These are phyloP conservation scores for Erebia palarica DNA, from an alignment of 2,888 invertebrate genomes.

Conservation along the genomic window DNA sequence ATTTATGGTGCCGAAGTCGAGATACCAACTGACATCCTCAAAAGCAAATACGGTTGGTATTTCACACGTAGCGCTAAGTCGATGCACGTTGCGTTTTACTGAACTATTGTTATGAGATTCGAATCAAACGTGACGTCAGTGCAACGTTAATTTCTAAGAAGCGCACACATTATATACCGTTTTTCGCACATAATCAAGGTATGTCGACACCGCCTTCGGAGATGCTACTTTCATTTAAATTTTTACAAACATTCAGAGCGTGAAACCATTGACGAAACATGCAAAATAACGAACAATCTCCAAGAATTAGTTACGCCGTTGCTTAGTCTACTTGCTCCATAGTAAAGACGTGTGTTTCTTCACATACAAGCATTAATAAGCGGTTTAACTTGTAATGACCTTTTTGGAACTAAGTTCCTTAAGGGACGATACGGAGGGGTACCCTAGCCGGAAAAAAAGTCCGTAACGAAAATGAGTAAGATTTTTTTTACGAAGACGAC, in stretches of 20 bases:
- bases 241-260: slow-evolving; percentile 71
- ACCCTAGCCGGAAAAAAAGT: too few species aligned
- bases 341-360: slow-evolving; percentile 72
- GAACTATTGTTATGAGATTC: slow-evolving; percentile 72
- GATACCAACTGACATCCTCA: background rate
- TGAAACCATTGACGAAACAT: slow-evolving; percentile 81
- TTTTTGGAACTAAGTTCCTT: too few species aligned
- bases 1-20: background rate
- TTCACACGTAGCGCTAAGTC: slow-evolving; percentile 68
- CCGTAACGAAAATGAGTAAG: too few species aligned
- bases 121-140: slow-evolving; percentile 64
- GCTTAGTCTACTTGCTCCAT: slow-evolving; percentile 73
- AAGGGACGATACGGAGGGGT: too few species aligned
- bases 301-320: slow-evolving; percentile 78
- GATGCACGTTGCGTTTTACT: slow-evolving; percentile 58
- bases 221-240: slow-evolving; percentile 77
- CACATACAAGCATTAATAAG: slow-evolving; percentile 71
- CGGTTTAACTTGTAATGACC: slow-evolving; percentile 29
- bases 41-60: slow-evolving; percentile 11
- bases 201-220: slow-evolving; percentile 50
- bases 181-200: slow-evolving; percentile 36
- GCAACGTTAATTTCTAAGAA: slow-evolving; percentile 67
- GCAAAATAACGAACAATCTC: slow-evolving; percentile 82
- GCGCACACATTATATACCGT: slow-evolving; percentile 36
- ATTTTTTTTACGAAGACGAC: too few species aligned